A percentile compares a stretch with the other conserved stretches of the same genome.
phyloP scores from a whole-genome alignment of 2,113 vertebrate genomes.

The Myiopsitta monachus region DNA sequence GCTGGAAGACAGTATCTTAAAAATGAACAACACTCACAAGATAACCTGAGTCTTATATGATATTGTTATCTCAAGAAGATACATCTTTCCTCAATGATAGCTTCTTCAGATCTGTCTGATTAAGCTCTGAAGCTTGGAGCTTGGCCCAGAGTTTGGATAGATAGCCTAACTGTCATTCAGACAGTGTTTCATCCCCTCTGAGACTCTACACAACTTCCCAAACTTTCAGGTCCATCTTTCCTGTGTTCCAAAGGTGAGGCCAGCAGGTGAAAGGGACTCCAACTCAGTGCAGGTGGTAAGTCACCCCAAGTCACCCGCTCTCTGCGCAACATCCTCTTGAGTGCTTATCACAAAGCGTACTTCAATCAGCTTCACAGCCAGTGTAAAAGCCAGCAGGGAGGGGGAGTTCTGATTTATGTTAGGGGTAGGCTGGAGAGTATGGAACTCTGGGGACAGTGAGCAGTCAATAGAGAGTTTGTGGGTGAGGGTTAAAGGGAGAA shows the following conservation, averaged over 20 bases:
- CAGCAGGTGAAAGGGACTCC: not conserved
- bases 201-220: not conserved
- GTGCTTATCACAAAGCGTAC: not conserved
- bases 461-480: too few relatives aligned
- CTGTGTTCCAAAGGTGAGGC: not conserved
- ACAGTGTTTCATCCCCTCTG: not conserved
- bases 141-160: not conserved
- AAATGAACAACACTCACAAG: not conserved
- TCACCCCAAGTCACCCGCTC: accelerated
- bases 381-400: too few relatives aligned
- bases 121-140: not conserved
- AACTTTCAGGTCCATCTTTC: not conserved
- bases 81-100: not conserved
- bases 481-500: too few relatives aligned
- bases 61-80: not conserved
- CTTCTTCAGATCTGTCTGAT: not conserved
- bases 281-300: not conserved
- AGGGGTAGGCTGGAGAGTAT: too few relatives aligned
- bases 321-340: not conserved
- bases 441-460: too few relatives aligned
- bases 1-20: not conserved
- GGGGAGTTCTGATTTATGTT: too few relatives aligned
- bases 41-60: not conserved
- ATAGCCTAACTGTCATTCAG: not conserved
- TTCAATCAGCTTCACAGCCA: not conserved